Percentiles rank a stretch among this genome's conserved stretches.
phyloP scores from a whole-genome alignment of 1,140 invertebrate species.

The Drosophila nigromelanica region DNA sequence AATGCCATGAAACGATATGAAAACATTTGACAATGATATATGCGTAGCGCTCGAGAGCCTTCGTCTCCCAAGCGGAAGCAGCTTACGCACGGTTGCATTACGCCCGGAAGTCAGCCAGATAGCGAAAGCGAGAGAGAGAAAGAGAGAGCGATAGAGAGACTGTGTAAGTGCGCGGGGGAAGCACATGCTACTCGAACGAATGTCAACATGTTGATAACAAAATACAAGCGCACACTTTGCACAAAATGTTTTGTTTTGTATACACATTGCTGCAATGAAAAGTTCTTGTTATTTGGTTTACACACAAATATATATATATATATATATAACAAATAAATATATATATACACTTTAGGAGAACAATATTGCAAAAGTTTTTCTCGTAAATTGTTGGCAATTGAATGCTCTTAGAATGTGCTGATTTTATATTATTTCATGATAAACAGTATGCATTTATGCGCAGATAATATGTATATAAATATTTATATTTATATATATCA shows the following conservation, averaged over 20 bases:
- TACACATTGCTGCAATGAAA: conserved; percentile 11
- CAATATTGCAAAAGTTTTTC: not conserved
- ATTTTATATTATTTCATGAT: too few species aligned
- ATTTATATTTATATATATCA: too few species aligned
- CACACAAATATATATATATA: not conserved
- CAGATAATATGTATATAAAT: too few species aligned
- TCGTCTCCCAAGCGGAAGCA: conserved; percentile 61
- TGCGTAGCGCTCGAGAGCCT: conserved; percentile 49
- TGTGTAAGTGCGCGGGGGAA: not conserved
- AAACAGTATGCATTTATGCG: too few species aligned
- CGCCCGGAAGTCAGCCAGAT: conserved; percentile 59
- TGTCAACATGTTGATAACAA: conserved; percentile 80
- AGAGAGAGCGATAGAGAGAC: not conserved
- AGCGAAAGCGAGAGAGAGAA: conserved; percentile 10
- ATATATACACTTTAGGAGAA: not conserved
- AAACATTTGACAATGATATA: conserved; percentile 72
- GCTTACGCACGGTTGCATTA: conserved; percentile 75
- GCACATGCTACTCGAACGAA: conserved; percentile 45
- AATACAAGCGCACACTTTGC: conserved; percentile 49
- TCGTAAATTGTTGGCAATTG: not conserved
- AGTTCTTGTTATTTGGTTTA: conserved; percentile 5
- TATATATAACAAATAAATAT: not conserved
- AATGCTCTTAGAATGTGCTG: not conserved
- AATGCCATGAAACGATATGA: conserved; percentile 49
- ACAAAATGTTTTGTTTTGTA: conserved; percentile 46